phyloP scores from a whole-genome alignment of 2,797 vertebrate species.

The Xenopus petersii region DNA sequence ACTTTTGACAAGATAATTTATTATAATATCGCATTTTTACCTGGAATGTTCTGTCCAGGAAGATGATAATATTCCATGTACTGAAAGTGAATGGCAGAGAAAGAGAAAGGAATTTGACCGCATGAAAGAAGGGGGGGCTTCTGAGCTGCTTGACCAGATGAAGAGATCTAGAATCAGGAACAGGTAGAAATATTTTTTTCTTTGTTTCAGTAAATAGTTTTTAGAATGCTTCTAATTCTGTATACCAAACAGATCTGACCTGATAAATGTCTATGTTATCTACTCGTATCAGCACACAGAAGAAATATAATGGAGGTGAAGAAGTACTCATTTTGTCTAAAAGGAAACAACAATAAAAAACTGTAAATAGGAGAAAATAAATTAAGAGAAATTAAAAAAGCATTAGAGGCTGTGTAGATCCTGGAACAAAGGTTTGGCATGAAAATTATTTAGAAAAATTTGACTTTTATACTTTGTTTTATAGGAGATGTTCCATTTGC shows the following conservation, averaged over 20 bases:
- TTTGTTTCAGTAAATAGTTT: background rate
- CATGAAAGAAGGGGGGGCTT: conserved; percentile 90
- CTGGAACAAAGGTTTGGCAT: no score
- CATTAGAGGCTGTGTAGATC: no score
- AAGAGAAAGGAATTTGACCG: conserved; percentile 76
- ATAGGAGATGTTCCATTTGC: conserved; percentile 63
- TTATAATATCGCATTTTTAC: conserved; percentile 61
- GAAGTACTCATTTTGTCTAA: conserved; percentile 1
- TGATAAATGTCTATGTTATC: conserved; percentile 94
- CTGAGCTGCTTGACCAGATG: conserved; percentile 84
- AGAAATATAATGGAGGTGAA: conserved; percentile 59
- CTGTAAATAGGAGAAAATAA: conserved; percentile 60
- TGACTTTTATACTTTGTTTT: conserved; percentile 59
- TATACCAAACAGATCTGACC: conserved; percentile 61
- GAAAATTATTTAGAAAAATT: background rate
- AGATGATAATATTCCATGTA: conserved; percentile 97
- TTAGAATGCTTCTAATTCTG: background rate
- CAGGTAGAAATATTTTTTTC: background rate
- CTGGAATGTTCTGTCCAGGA: conserved; percentile 81
- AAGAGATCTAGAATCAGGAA: conserved; percentile 77
- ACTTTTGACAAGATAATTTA: background rate
- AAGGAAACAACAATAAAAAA: background rate
- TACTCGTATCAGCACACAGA: conserved; percentile 84
- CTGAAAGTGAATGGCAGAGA: conserved; percentile 88
- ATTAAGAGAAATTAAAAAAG: conserved; percentile 22